Percentiles rank a stretch among this genome's conserved stretches.
Conservation (phyloP, 2,113 vertebrate species). For the Platycercus adscitus region DNA sequence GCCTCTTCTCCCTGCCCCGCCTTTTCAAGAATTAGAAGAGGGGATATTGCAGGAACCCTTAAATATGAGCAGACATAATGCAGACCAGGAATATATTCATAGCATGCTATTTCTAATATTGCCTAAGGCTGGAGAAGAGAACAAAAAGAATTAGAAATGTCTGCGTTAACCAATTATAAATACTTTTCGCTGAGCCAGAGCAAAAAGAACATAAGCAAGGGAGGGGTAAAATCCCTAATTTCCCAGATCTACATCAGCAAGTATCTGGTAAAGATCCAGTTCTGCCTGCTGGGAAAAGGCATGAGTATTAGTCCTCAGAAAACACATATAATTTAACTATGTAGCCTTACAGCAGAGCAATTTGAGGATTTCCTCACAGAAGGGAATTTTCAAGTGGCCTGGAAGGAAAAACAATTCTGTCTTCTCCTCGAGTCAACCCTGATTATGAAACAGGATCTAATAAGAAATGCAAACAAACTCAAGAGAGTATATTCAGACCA, state of each 20-base stretch:
- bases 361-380: background rate
- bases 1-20: background rate
- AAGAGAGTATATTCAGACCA: background rate
- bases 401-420: background rate
- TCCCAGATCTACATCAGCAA: background rate
- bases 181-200: background rate
- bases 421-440: background rate
- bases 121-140: constrained; percentile 50
- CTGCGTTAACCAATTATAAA: constrained; percentile 46
- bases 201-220: background rate
- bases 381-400: background rate
- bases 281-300: background rate
- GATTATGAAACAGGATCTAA: background rate
- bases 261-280: background rate
- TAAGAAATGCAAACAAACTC: background rate
- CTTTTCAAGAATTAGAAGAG: background rate
- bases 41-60: constrained; percentile 3
- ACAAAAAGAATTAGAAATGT: constrained; percentile 62
- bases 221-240: background rate
- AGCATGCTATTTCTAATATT: constrained; percentile 55
- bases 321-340: background rate
- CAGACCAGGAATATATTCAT: constrained; percentile 26
- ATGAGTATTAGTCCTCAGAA: background rate
- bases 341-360: background rate
- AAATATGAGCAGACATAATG: constrained; percentile 37